Base-by-base conservation (phyloP, 2,888 invertebrate genomes). In the Frankliniella fusca region DNA sequence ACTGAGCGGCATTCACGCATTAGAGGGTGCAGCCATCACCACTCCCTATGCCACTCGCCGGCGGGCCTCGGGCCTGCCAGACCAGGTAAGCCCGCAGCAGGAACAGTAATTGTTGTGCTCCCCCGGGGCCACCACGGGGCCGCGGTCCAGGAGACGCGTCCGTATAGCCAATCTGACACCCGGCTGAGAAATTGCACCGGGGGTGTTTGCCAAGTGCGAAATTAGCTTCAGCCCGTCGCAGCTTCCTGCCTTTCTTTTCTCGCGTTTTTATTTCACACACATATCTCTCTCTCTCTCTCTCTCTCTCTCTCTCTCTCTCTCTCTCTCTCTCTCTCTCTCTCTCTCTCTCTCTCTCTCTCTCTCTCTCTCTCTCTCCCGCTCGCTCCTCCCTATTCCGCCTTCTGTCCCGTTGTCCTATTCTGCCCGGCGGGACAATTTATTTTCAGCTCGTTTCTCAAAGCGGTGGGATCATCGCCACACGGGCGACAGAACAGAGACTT, bases 381-480 rank as follows among this genome's bases (percentile, higher is more conserved):
- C 18, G 18, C 70, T 23, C 70, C 70, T n/a, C 2, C 20, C 54
- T 54, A 54, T 76, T 27, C 61, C 18, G 23, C 70, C 70, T 54
- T 54, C 15, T 18, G 3, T 18, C 15, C 54, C 70, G 70, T 70
- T 70, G 70, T 70, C 23, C 70, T 70, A 54, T 76, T 27, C 61
- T 61, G 23, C 70, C 70, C 70, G 70, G 27, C 70, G 8, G 70
- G 70, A 10, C 70, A 9, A 76, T 76, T 76, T 76, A 76, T 76
- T 76, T 76, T 76, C 70, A 12, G 70, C 70, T 76, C 70, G 70
- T 76, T 76, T 27, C 70, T 76, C 70, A 76, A 76, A 76, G 70
- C 23, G 20, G 61, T 10, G 20, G 70, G 70, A 76, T 76, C 27
- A 27, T 11, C 70, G 70, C 12, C 70, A 38, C 38, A 38, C 38